Evolutionary conservation across 2,797 vertebrate genomes (phyloP), one percentile per base, ranked within the genome.

Genomic region (Siniperca obscura): DNA sequence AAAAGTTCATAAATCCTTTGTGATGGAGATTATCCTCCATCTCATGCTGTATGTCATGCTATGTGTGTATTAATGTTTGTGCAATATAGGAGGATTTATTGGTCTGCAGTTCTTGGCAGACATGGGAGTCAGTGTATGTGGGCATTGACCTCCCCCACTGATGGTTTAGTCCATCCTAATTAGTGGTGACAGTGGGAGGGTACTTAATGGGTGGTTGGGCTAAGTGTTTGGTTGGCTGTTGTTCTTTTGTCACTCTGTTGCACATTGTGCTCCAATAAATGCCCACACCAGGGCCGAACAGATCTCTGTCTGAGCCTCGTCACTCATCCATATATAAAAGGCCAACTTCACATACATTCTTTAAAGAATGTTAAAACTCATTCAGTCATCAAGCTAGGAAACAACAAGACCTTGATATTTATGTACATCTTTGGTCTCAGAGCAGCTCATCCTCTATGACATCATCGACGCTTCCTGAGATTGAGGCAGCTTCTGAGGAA

Each of bases 391-490:
- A 36, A 36, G 22, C 38, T 3, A 30, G 14, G 3, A 84, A 56
- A 55, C 52, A 34, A 42, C 78, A 87, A 30, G 30, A 30, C 81
- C 91, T 90, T 82, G 42, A 75, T 38, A 75, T 81, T 50, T 17
- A 48, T 1, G 50, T 21, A 25, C 22, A 22, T 87, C 86, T 94
- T 92, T 94, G 91, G 86, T 90, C 85, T 95, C 81, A 93, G 62
- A 92, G 86, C 66, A 95, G 90, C 78, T 96, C 94, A 3, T 96
- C 95, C 22, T 93, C 95, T 56, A 92, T 25, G 60, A 91, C 90
- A 56, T 96, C 95, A 50, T 96, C 96, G 13, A 93, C 94, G 25
- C 95, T 96, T 92, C 94, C 96, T 87, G 96, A 96, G 92, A 96
- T 95, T 19, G 96, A 96, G 52, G 95, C 95, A 25, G 92, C 95